A percentile compares a stretch with the other conserved stretches of the same genome.
phyloP scores from a whole-genome alignment of 2,888 invertebrate genomes.

The Caenorhabditis doughertyi region DNA sequence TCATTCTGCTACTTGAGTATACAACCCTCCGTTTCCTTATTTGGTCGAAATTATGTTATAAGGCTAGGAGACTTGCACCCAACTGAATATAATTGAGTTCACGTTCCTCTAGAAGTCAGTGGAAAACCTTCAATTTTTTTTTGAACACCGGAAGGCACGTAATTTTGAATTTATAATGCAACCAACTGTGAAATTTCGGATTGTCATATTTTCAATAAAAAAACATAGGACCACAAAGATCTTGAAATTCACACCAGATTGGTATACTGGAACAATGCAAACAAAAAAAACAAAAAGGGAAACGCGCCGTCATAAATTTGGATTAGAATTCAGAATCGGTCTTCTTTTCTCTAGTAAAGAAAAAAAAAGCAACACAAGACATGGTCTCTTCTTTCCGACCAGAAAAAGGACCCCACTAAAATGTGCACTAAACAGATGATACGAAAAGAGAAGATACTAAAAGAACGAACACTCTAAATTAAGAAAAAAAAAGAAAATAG shows the following conservation, averaged over 20 bases:
- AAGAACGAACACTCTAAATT: constrained; percentile 1
- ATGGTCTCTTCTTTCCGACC: not conserved
- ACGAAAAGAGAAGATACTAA: not conserved
- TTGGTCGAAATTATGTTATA: not conserved
- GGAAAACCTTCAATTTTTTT: not conserved
- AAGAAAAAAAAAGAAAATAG: constrained; percentile 1
- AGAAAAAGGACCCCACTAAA: not conserved
- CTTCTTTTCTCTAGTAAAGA: not conserved
- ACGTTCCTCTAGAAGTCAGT: too few species aligned
- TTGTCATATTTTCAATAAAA: too few species aligned
- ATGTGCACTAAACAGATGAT: constrained; percentile 27
- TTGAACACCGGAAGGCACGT: too few species aligned
- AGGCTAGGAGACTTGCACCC: not conserved
- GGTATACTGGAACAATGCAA: not conserved
- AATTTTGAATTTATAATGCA: too few species aligned
- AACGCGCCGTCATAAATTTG: constrained; percentile 43
- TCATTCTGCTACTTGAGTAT: constrained; percentile 37
- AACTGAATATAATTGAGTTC: not conserved
- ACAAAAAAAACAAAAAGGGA: not conserved
- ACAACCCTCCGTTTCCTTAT: not conserved
- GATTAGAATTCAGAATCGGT: constrained; percentile 44
- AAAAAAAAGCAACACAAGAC: not conserved
- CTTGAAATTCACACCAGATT: not conserved
- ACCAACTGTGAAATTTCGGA: too few species aligned
- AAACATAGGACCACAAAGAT: too few species aligned